Percentiles rank a stretch among this genome's conserved stretches.
Evolutionary conservation across 2,113 vertebrate species (phyloP).

Genomic region (Rhizomys pruinosus): DNA sequence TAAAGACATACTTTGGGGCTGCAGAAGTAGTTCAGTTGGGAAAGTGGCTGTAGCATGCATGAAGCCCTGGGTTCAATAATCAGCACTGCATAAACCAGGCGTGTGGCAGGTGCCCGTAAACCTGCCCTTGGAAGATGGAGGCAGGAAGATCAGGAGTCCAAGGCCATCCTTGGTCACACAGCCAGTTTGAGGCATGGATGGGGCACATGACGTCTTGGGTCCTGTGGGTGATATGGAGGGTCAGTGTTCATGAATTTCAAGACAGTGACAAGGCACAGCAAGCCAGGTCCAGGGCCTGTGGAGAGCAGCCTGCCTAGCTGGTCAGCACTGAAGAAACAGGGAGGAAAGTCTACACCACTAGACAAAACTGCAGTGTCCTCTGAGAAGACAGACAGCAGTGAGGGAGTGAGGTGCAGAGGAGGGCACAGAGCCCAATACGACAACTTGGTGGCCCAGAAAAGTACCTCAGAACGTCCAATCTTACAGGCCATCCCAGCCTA

Average conservation of each 20-base stretch:
- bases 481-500: rapidly evolving
- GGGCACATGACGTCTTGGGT: not conserved
- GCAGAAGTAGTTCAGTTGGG: not conserved
- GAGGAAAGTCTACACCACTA: not conserved
- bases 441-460: not conserved
- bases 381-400: rapidly evolving
- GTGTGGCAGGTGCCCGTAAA: not conserved
- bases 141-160: not conserved
- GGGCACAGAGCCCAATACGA: rapidly evolving
- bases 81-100: not conserved
- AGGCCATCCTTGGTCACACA: not conserved
- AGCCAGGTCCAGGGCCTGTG: not conserved
- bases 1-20: not conserved
- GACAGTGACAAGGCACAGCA: rapidly evolving
- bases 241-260: not conserved
- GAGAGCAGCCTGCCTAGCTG: not conserved
- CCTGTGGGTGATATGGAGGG: rapidly evolving
- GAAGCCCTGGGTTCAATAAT: not conserved
- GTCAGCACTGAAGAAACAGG: not conserved
- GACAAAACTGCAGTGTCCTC: rapidly evolving
- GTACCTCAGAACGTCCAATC: not conserved
- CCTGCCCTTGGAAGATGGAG: not conserved
- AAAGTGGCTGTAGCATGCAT: not conserved
- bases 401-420: rapidly evolving
- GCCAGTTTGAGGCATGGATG: too few relatives aligned